These are phyloP conservation scores for Tenthredo notha DNA, from an alignment of 2,888 invertebrate genomes.

Conservation along the genomic window DNA sequence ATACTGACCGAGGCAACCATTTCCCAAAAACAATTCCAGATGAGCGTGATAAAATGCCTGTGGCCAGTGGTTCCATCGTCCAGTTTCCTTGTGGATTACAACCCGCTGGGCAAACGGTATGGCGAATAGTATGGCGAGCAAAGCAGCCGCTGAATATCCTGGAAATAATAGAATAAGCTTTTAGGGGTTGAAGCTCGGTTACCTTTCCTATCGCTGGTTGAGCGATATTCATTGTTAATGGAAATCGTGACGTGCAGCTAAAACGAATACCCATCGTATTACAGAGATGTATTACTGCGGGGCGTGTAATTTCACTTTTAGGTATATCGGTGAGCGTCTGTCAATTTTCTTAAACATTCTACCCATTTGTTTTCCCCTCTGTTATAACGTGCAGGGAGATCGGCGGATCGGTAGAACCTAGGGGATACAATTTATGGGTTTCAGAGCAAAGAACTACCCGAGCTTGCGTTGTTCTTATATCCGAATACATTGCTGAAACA, in stretches of 20 bases:
- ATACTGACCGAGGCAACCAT: conserved; percentile 84
- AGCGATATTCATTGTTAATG: conserved; percentile 1
- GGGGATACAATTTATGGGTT: conserved; percentile 1
- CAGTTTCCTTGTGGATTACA: conserved; percentile 83
- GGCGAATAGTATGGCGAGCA: conserved; percentile 86
- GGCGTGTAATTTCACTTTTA: conserved; percentile 15
- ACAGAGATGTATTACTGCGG: no score
- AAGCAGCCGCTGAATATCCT: conserved; percentile 89
- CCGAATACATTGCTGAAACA: background rate
- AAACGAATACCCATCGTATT: background rate
- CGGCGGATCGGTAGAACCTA: background rate
- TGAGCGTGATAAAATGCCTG: conserved; percentile 87
- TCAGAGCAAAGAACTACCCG: background rate
- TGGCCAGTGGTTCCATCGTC: conserved; percentile 83
- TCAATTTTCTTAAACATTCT: background rate
- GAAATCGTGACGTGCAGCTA: background rate
- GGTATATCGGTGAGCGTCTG: background rate
- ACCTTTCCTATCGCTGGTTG: no score
- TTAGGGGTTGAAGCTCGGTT: background rate
- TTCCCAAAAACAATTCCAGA: conserved; percentile 86
- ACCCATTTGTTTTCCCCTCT: conserved; percentile 6
- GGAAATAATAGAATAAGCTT: conserved; percentile 67
- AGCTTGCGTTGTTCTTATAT: background rate
- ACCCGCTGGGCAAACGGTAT: conserved; percentile 85
- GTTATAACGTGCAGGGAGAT: background rate